Evolutionary conservation across 2,797 vertebrate species (phyloP).

Genomic region (Furcifer pardalis): DNA sequence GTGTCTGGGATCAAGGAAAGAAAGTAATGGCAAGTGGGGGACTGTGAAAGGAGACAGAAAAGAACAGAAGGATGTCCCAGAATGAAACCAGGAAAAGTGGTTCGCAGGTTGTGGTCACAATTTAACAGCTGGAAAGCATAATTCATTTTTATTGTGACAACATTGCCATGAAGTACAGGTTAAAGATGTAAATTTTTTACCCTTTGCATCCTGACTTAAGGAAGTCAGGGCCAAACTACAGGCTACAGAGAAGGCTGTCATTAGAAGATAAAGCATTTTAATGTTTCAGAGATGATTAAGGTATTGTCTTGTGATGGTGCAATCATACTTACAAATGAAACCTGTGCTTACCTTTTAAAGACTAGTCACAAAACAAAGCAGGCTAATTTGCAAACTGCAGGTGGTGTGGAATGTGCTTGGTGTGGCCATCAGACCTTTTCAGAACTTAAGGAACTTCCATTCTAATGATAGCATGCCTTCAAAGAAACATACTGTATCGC

Average conservation of each 20-base stretch:
- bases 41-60: conserved; percentile 34
- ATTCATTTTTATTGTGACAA: neutral
- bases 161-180: neutral
- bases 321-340: no score
- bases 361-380: no score
- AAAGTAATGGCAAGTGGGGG: conserved; percentile 72
- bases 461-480: no score
- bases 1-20: conserved; percentile 71
- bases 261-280: no score
- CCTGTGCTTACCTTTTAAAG: no score
- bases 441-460: no score
- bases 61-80: conserved; percentile 33
- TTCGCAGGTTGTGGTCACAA: neutral
- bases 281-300: no score
- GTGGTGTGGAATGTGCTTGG: no score
- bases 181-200: neutral
- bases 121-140: neutral
- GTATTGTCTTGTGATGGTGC: no score
- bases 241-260: neutral
- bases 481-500: no score
- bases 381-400: no score
- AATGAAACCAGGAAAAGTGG: conserved; percentile 22
- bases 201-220: neutral
- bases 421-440: no score
- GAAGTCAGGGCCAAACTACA: neutral